Evolutionary conservation across 2,797 vertebrate species (phyloP).

Genomic region (Sebastes iracundus): DNA sequence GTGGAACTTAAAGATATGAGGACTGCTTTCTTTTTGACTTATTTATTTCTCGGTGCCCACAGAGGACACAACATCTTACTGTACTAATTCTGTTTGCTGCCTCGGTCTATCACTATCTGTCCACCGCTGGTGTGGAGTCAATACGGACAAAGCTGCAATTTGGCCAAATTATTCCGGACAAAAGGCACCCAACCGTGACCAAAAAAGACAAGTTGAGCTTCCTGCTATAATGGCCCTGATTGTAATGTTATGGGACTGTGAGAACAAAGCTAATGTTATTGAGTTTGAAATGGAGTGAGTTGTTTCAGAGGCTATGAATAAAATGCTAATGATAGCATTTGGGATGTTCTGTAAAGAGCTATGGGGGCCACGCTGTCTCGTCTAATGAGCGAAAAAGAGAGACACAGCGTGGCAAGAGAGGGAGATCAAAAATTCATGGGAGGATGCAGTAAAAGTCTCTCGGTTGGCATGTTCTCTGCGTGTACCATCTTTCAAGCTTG

Average conservation of each 20-base stretch:
- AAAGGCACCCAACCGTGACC: slow-evolving; percentile 23
- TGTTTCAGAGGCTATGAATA: slow-evolving; percentile 58
- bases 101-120: slow-evolving; percentile 19
- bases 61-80: slow-evolving; percentile 34
- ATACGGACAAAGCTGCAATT: slow-evolving; percentile 19
- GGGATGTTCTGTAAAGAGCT: slow-evolving; percentile 63
- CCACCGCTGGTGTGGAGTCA: slow-evolving; percentile 3
- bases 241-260: slow-evolving; percentile 38
- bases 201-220: slow-evolving; percentile 17
- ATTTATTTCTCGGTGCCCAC: slow-evolving; percentile 9
- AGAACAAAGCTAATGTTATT: slow-evolving; percentile 47
- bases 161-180: slow-evolving; percentile 38
- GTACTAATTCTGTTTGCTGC: slow-evolving; percentile 19
- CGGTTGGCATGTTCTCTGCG: slow-evolving; percentile 42
- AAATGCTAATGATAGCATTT: slow-evolving; percentile 69
- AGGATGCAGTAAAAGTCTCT: slow-evolving; percentile 48
- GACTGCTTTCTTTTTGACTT: slow-evolving; percentile 15
- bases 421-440: slow-evolving; percentile 63
- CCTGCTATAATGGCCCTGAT: slow-evolving; percentile 53
- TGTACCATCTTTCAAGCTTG: slow-evolving; percentile 34
- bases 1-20: slow-evolving; percentile 42
- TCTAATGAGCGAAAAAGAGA: slow-evolving; percentile 70
- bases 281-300: slow-evolving; percentile 43
- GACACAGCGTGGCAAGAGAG: slow-evolving; percentile 20
- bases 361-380: slow-evolving; percentile 50